Evolutionary conservation across 2,888 invertebrate genomes (phyloP).

Genomic region (Apodemia mormo): DNA sequence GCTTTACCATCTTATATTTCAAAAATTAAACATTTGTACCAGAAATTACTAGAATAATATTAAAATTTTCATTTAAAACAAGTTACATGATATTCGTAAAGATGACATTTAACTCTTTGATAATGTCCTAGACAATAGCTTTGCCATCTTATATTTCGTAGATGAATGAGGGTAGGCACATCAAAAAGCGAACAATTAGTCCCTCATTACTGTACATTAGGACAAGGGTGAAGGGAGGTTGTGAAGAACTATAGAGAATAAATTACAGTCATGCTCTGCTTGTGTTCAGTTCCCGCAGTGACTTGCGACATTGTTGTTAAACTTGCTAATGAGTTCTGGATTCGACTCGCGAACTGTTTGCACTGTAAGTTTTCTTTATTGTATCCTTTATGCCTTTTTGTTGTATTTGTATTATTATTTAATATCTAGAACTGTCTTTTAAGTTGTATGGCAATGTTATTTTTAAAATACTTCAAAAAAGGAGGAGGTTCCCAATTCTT

Average conservation of each 20-base stretch:
- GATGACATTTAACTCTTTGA: too few species aligned
- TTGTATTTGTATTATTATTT: not conserved
- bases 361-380: conserved; percentile 12
- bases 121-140: not conserved
- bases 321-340: conserved; percentile 37
- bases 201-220: conserved; percentile 23
- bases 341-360: conserved; percentile 25
- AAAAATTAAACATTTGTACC: too few species aligned
- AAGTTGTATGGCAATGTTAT: too few species aligned
- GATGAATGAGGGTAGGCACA: conserved; percentile 14
- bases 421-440: not conserved
- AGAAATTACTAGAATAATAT: too few species aligned
- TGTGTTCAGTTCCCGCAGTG: conserved; percentile 28
- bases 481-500: too few species aligned
- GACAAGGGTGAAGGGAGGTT: conserved; percentile 26
- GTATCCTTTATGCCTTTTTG: not conserved
- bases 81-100: too few species aligned
- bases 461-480: too few species aligned
- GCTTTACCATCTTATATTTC: too few species aligned
- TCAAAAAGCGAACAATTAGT: conserved; percentile 26
- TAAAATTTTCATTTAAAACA: too few species aligned
- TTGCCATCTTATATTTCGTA: not conserved
- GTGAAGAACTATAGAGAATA: conserved; percentile 28
- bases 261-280: conserved; percentile 30
- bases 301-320: conserved; percentile 36